Evolutionary conservation across 2,888 invertebrate species (phyloP).

Genomic region (Chorisops tibialis): DNA sequence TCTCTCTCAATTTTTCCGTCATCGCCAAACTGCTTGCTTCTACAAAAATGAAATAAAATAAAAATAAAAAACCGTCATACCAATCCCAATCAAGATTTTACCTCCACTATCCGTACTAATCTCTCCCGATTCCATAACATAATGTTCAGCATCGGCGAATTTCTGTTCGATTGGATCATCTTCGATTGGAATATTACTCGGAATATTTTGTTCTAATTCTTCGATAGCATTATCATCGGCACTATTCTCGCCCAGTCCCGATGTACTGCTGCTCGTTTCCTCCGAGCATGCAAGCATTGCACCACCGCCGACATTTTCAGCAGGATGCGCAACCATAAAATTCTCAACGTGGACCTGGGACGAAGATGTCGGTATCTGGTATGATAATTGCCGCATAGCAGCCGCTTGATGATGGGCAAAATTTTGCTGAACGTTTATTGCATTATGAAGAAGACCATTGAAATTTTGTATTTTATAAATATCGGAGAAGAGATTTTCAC

Average conservation of each 20-base stretch:
- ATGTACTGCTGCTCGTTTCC: constrained; percentile 42
- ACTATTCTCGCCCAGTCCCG: constrained; percentile 42
- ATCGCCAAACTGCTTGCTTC: constrained; percentile 30
- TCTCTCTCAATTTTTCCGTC: constrained; percentile 32
- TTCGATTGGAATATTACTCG: constrained; percentile 48
- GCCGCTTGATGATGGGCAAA: background rate
- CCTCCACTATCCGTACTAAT: constrained; percentile 50
- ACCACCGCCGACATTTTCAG: constrained; percentile 41
- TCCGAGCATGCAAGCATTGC: constrained; percentile 37
- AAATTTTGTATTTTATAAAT: constrained; percentile 31
- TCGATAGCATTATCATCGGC: constrained; percentile 33
- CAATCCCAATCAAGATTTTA: constrained; percentile 29
- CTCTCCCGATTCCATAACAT: constrained; percentile 66
- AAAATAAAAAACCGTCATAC: background rate
- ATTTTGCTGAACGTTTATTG: constrained; percentile 28
- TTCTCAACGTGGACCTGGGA: constrained; percentile 33
- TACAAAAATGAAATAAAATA: constrained; percentile 13
- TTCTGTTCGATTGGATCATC: constrained; percentile 62
- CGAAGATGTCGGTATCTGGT: constrained; percentile 26
- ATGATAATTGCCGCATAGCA: background rate
- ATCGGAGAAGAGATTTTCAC: constrained; percentile 22
- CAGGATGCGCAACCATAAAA: constrained; percentile 37
- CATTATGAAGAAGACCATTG: constrained; percentile 34
- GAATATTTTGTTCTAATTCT: constrained; percentile 43
- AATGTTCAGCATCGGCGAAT: constrained; percentile 76